Base-by-base conservation (phyloP, 92 coral and sea anemone genomes). In the Epizoanthus ramosus region DNA sequence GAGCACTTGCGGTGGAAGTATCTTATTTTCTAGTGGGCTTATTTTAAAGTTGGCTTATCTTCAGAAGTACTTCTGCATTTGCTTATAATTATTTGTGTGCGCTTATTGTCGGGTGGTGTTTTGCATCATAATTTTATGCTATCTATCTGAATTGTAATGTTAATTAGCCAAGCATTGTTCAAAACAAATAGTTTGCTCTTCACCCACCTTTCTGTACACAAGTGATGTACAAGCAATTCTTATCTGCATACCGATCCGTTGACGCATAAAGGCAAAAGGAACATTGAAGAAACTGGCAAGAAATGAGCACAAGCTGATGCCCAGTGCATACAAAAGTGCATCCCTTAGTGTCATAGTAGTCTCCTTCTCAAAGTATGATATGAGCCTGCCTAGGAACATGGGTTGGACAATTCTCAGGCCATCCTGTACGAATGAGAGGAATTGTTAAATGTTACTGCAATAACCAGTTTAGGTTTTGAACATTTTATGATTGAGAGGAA, bases 211-310 rank as follows among this genome's bases (percentile, higher is more conserved):
- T 67, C 83, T 87, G 64, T 95, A 95, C 15, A 95, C 85, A 63
- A 95, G 97, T 68, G 97, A 92, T 18, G 98, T 91, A 45, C 97
- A 93, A 24, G 98, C 98, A 22, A 92, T 91, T 72, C 98, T 89
- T 65, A 95, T 76, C 71, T 93, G 88, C 98, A 95, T 93, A 7
- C 98, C 97, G 83, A 70, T 90, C 71, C 86, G 87, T 72, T 92
- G 94, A 63, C 92, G 87, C 91, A 95, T 57, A 63, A 91, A 90
- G 58, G 94, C 89, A 84, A 91, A 92, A 25, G 97, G 97, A 15
- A 88, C 85, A 85, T 87, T 88, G 80, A 90, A 81, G 31, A 92
- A 25, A 6, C 89, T 87, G 41, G 85, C 86, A 23, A 87, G 25
- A 17, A 92, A 68, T 13, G 92, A 85, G 77, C 92, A 87, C n/a